Conservation (phyloP, 2,888 invertebrate genomes). For the Pammene fasciana region DNA sequence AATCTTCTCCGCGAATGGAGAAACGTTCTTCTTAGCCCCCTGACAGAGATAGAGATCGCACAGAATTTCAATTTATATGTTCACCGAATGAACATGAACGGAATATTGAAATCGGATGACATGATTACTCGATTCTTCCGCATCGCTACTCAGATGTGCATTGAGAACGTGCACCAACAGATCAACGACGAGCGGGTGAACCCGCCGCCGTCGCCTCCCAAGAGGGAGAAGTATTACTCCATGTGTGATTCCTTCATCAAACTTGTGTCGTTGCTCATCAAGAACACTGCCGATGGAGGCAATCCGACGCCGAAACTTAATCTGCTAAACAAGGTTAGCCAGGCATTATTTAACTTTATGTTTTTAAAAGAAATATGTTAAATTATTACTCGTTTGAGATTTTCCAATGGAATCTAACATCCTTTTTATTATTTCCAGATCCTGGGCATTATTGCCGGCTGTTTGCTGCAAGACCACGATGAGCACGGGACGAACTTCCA, state of each 20-base stretch:
- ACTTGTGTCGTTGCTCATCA: slow-evolving; percentile 96
- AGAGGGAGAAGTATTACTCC: slow-evolving; percentile 95
- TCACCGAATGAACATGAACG: slow-evolving; percentile 95
- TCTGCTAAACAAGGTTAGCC: slow-evolving; percentile 93
- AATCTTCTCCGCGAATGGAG: slow-evolving; percentile 98
- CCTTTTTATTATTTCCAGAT: slow-evolving; percentile 63
- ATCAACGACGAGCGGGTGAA: slow-evolving; percentile 88
- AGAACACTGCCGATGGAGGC: slow-evolving; percentile 94
- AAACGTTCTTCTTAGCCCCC: slow-evolving; percentile 91
- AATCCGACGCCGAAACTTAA: slow-evolving; percentile 98
- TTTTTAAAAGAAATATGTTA: no score
- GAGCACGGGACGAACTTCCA: slow-evolving; percentile 95
- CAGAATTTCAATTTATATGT: slow-evolving; percentile 97
- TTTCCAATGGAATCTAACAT: not conserved
- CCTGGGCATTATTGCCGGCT: slow-evolving; percentile 97
- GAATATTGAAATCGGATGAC: slow-evolving; percentile 98
- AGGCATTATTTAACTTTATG: not conserved
- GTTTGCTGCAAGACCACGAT: slow-evolving; percentile 98
- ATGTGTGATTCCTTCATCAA: slow-evolving; percentile 98
- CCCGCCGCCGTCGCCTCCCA: slow-evolving; percentile 84
- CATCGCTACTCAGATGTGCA: slow-evolving; percentile 97
- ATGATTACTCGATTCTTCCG: slow-evolving; percentile 98
- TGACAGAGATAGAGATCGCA: slow-evolving; percentile 91
- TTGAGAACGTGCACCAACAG: slow-evolving; percentile 95
- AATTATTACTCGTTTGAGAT: not conserved